Conservation (phyloP, 2,113 vertebrate species). For the Megaceryle maxima region DNA sequence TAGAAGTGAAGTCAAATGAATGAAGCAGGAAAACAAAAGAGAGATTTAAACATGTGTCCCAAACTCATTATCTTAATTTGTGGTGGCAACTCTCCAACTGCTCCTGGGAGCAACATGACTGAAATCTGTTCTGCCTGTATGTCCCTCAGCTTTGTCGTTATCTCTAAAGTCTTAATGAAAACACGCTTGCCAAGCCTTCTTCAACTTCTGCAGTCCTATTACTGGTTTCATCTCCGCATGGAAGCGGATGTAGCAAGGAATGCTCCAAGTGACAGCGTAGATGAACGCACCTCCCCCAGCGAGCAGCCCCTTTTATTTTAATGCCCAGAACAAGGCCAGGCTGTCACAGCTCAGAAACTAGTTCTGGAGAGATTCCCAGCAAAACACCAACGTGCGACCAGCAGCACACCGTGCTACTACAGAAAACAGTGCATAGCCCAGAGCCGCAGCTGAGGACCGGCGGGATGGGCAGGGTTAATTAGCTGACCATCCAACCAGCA, state of each 20-base stretch:
- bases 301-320: background rate
- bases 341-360: background rate
- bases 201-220: background rate
- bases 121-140: background rate
- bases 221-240: background rate
- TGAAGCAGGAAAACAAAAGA: rapidly evolving
- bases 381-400: background rate
- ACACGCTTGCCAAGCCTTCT: background rate
- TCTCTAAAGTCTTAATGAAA: background rate
- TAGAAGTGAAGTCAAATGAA: background rate
- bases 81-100: background rate
- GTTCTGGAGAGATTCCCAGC: background rate
- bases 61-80: background rate
- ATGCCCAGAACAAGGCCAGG: background rate
- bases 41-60: background rate
- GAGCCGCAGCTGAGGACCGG: background rate
- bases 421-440: background rate
- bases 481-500: background rate
- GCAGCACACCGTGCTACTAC: rapidly evolving
- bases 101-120: background rate
- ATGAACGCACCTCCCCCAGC: background rate
- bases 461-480: background rate
- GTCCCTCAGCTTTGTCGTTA: background rate
- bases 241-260: background rate
- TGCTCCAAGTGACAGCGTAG: rapidly evolving